Conservation (phyloP, 1,140 invertebrate genomes). For the Aphis craccivora region DNA sequence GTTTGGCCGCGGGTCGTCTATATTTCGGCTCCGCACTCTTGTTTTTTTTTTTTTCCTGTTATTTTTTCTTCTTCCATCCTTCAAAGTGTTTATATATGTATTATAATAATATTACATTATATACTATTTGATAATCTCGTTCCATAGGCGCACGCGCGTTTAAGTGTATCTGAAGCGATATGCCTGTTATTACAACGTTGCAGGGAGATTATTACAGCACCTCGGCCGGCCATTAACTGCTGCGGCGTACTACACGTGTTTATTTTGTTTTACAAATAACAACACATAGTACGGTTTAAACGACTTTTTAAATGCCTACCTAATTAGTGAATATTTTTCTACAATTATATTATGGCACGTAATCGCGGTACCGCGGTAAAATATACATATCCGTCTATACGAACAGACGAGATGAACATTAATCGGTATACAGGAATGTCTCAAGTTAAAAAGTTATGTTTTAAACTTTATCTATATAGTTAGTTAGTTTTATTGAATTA, state of each 20-base stretch:
- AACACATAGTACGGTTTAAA: neutral
- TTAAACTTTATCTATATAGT: too few species aligned
- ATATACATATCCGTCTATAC: too few species aligned
- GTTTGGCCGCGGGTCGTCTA: constrained; percentile 28
- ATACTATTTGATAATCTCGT: neutral
- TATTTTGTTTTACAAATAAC: constrained; percentile 7
- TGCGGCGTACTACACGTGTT: constrained; percentile 18
- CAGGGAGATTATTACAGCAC: neutral
- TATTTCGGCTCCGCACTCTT: neutral
- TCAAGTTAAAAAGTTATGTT: too few species aligned
- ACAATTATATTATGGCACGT: neutral
- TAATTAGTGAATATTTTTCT: neutral
- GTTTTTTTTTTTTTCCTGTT: too few species aligned
- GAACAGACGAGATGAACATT: too few species aligned
- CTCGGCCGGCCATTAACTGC: neutral
- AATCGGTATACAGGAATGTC: too few species aligned
- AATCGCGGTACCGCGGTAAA: neutral
- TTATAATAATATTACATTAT: neutral
- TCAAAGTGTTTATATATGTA: constrained; percentile 10
- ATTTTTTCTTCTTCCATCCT: neutral
- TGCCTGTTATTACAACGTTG: neutral
- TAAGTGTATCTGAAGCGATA: neutral
- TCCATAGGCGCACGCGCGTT: neutral
- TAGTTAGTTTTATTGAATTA: too few species aligned
- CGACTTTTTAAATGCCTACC: neutral